Percentiles rank a stretch among this genome's conserved stretches.
Evolutionary conservation across 2,113 vertebrate genomes (phyloP).

Genomic region (Dendropsophus ebraccatus): DNA sequence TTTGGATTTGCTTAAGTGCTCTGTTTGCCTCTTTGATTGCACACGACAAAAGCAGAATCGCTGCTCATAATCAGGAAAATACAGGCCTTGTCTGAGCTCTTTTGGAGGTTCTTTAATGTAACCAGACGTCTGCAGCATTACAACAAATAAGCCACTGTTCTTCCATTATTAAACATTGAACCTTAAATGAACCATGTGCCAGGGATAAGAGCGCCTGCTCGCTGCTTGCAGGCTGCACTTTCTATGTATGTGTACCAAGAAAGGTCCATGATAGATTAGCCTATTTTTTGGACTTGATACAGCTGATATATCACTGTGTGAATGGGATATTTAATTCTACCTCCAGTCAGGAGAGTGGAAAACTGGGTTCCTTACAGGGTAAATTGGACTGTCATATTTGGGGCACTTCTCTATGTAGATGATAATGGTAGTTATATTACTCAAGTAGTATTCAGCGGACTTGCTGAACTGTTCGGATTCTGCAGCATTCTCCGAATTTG

Average conservation of each 20-base stretch:
- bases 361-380: too few relatives aligned
- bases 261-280: background rate
- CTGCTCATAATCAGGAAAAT: background rate
- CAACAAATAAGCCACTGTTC: background rate
- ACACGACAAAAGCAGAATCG: conserved; percentile 11
- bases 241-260: background rate
- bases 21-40: conserved; percentile 20
- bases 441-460: too few relatives aligned
- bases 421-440: too few relatives aligned
- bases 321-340: too few relatives aligned
- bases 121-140: conserved; percentile 11
- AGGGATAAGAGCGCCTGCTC: background rate
- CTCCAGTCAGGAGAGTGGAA: too few relatives aligned
- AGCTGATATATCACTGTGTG: too few relatives aligned
- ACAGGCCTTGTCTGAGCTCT: background rate
- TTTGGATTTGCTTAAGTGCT: conserved; percentile 11
- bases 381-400: too few relatives aligned
- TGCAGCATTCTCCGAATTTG: too few relatives aligned
- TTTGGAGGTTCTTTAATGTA: conserved; percentile 26
- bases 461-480: too few relatives aligned
- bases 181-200: conserved; percentile 41
- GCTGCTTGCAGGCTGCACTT: background rate
- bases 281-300: background rate
- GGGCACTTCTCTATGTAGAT: too few relatives aligned
- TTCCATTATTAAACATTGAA: conserved; percentile 24